Evolutionary conservation across 2,113 vertebrate genomes (phyloP).

Genomic region (Dipodomys ordii): DNA sequence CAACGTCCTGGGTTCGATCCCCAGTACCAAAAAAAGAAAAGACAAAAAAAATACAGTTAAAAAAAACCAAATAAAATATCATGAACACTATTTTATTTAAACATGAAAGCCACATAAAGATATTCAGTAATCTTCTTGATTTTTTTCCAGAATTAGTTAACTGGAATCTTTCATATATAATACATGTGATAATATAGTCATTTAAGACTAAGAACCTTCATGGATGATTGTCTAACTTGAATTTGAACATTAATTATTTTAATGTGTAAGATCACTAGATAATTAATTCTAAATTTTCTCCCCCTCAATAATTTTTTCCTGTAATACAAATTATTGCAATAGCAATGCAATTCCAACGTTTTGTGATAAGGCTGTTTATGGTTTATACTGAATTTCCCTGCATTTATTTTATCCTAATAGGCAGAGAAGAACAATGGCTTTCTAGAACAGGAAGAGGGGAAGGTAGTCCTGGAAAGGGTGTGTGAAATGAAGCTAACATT

Average conservation of each 20-base stretch:
- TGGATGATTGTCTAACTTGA: conserved; percentile 70
- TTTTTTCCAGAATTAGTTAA: conserved; percentile 50
- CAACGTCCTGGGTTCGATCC: too few relatives aligned
- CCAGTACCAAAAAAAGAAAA: too few relatives aligned
- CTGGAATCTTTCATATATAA: neutral
- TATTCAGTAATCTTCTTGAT: neutral
- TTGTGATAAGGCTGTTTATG: neutral
- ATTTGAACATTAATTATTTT: conserved; percentile 68
- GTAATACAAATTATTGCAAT: conserved; percentile 26
- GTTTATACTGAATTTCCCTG: conserved; percentile 54
- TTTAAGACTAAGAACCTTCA: conserved; percentile 66
- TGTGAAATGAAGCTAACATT: conserved; percentile 57
- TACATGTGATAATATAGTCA: conserved; percentile 15
- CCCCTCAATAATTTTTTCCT: conserved; percentile 24
- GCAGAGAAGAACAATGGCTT: conserved; percentile 68
- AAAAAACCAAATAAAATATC: too few relatives aligned
- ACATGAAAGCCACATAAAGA: conserved; percentile 32
- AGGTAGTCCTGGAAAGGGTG: conserved; percentile 33
- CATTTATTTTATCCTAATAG: conserved; percentile 26
- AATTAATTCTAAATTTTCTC: conserved; percentile 53
- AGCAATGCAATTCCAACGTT: conserved; percentile 54
- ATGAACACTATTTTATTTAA: conserved; percentile 28
- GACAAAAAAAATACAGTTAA: too few relatives aligned
- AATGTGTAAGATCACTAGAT: conserved; percentile 67
- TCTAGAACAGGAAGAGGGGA: conserved; percentile 19